Evolutionary conservation across 2,113 vertebrate genomes (phyloP).

Genomic region (Ophiodon elongatus): DNA sequence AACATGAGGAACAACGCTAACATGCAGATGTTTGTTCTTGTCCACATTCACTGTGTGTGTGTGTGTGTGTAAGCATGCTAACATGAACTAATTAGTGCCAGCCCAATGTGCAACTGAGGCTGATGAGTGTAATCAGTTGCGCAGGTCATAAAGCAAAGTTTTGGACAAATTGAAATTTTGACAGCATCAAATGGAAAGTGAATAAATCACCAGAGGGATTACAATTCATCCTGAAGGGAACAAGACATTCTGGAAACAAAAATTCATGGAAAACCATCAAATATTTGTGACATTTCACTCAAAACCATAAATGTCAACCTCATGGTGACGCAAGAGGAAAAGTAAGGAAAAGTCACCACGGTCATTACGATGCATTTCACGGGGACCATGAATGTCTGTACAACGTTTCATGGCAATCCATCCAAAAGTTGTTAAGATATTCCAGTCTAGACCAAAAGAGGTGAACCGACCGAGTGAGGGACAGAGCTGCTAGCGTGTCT

Average conservation of each 20-base stretch:
- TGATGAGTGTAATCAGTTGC: too few relatives aligned
- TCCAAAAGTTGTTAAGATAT: not conserved
- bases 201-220: not conserved
- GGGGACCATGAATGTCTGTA: not conserved
- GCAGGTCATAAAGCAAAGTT: not conserved
- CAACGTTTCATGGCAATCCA: not conserved
- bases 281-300: not conserved
- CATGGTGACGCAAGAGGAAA: too few relatives aligned
- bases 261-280: not conserved
- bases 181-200: not conserved
- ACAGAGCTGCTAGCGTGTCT: not conserved
- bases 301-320: not conserved
- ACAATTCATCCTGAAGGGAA: not conserved
- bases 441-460: not conserved
- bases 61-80: not conserved
- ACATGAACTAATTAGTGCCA: not conserved
- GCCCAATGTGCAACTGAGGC: not conserved
- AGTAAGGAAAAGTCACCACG: too few relatives aligned
- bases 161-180: not conserved
- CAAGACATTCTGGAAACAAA: not conserved
- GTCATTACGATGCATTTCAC: too few relatives aligned
- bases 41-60: not conserved
- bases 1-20: not conserved
- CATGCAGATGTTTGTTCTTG: not conserved
- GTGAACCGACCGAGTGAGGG: not conserved